phyloP scores from a whole-genome alignment of 2,113 vertebrate species.

The Leuciscus idus region DNA sequence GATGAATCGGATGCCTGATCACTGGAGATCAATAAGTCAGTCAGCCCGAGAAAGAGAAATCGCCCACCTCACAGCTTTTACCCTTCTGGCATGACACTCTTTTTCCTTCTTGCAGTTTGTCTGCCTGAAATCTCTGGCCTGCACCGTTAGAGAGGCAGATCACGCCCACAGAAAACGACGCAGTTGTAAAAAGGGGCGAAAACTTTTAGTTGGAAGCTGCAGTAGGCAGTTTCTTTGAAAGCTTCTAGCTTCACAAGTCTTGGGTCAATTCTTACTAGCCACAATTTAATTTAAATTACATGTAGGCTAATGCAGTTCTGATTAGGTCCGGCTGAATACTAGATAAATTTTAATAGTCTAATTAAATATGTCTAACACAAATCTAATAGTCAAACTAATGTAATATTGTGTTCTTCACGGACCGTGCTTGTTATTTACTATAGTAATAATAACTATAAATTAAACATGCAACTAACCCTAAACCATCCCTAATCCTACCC shows the following conservation, averaged over 20 bases:
- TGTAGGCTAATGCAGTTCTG: background rate
- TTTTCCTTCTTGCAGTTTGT: background rate
- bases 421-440: no score
- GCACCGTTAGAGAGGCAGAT: conserved; percentile 28
- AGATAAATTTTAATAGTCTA: background rate
- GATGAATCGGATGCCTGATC: background rate
- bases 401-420: background rate
- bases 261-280: background rate
- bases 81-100: background rate
- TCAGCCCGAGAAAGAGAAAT: background rate
- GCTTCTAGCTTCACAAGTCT: background rate
- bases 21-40: conserved; percentile 21
- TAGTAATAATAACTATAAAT: no score
- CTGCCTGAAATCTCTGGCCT: background rate
- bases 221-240: background rate
- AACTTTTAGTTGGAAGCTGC: background rate
- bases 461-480: no score
- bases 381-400: background rate
- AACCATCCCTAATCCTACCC: no score
- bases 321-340: background rate
- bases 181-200: conserved; percentile 17
- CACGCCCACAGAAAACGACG: conserved; percentile 21
- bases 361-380: background rate
- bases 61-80: background rate
- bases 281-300: background rate